phyloP scores from a whole-genome alignment of 2,888 invertebrate genomes.

The Smittia sp. region DNA sequence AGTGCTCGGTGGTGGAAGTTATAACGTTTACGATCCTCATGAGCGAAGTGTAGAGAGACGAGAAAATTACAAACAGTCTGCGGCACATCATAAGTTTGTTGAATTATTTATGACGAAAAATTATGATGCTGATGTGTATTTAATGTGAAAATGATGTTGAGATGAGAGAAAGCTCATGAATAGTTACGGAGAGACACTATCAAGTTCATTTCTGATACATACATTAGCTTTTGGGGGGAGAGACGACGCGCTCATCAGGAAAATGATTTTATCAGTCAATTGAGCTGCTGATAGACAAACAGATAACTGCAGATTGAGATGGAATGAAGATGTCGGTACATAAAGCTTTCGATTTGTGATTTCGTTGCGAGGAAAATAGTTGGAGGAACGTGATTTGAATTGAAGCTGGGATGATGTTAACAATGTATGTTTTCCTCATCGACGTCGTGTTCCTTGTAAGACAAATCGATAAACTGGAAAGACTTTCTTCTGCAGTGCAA shows the following conservation, averaged over 20 bases:
- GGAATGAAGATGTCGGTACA: background rate
- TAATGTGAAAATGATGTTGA: constrained; percentile 36
- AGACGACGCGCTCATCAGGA: background rate
- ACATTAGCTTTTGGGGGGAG: background rate
- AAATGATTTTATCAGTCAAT: constrained; percentile 3
- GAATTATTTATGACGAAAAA: constrained; percentile 36
- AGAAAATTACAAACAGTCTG: background rate
- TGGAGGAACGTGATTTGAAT: constrained; percentile 14
- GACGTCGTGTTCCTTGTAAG: no score
- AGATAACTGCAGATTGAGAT: background rate
- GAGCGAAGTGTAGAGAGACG: background rate
- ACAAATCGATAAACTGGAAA: constrained; percentile 2
- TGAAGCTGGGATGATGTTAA: background rate
- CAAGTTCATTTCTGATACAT: constrained; percentile 4
- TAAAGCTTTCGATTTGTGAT: constrained; percentile 4
- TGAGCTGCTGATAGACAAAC: background rate
- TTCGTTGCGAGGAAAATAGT: background rate
- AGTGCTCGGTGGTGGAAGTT: background rate
- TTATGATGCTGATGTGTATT: constrained; percentile 33
- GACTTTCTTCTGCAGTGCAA: background rate
- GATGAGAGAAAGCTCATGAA: background rate
- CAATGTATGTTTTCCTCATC: background rate
- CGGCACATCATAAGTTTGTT: constrained; percentile 17
- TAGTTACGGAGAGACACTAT: background rate
- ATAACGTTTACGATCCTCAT: constrained; percentile 9